These are phyloP conservation scores for Heliothis virescens DNA, from an alignment of 1,140 invertebrate species.

Conservation along the genomic window DNA sequence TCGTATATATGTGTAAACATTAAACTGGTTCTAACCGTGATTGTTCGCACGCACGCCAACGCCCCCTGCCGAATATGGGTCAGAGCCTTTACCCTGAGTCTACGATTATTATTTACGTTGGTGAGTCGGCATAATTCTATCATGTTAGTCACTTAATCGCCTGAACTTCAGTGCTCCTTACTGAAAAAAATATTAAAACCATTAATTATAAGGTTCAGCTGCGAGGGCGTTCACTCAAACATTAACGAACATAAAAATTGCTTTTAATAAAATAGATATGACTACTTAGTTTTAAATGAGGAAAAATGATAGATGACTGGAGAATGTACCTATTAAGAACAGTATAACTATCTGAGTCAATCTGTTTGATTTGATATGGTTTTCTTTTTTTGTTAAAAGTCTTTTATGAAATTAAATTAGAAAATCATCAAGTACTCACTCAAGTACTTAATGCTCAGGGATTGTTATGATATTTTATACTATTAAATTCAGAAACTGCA, in stretches of 20 bases:
- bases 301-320: conserved; percentile 14
- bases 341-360: neutral
- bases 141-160: conserved; percentile 52
- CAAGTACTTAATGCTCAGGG: too few species aligned
- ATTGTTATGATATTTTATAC: too few species aligned
- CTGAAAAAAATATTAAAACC: conserved; percentile 43
- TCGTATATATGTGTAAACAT: conserved; percentile 78
- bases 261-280: conserved; percentile 17
- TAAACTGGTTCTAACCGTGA: conserved; percentile 68
- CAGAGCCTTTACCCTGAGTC: conserved; percentile 60
- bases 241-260: conserved; percentile 39
- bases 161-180: conserved; percentile 45
- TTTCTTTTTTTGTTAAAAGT: neutral
- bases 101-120: conserved; percentile 65
- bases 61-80: conserved; percentile 61
- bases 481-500: too few species aligned
- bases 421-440: too few species aligned
- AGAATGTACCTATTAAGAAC: neutral
- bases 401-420: neutral
- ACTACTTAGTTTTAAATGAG: conserved; percentile 30
- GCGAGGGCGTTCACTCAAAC: conserved; percentile 27
- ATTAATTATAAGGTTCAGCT: conserved; percentile 40
- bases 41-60: conserved; percentile 69
- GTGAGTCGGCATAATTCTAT: conserved; percentile 58
- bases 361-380: neutral